Evolutionary conservation across 35 echinoderm and acorn worm species (phyloP).

Genomic region (Heliocidaris erythrogramma): DNA sequence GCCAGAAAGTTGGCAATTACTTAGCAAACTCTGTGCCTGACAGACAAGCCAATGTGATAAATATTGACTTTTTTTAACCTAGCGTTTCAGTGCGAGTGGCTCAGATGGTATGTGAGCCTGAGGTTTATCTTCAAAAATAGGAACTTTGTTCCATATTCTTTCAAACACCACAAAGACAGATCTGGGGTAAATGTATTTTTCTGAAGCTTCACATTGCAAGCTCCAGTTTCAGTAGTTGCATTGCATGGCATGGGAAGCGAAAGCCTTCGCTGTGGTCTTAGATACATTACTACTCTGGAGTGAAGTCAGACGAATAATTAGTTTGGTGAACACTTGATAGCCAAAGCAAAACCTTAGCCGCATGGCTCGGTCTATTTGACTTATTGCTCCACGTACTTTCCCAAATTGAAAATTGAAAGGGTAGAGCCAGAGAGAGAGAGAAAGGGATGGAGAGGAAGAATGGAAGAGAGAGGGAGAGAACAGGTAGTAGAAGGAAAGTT

Average conservation of each 20-base stretch:
- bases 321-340: slow-evolving; percentile 12
- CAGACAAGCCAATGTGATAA: background rate
- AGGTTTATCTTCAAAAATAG: background rate
- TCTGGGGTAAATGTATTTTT: slow-evolving; percentile 18
- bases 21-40: background rate
- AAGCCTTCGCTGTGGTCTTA: background rate
- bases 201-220: background rate
- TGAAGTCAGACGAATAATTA: slow-evolving; percentile 21
- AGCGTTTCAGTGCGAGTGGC: background rate
- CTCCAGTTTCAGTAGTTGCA: background rate
- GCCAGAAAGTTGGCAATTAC: slow-evolving; percentile 1
- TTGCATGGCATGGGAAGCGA: background rate
- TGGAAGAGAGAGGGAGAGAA: no score
- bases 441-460: background rate
- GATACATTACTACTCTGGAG: slow-evolving; percentile 12
- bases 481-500: background rate
- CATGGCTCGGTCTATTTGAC: slow-evolving; percentile 11
- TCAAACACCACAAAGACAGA: background rate
- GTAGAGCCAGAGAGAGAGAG: background rate
- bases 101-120: background rate
- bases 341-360: slow-evolving; percentile 1
- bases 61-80: background rate
- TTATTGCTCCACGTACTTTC: slow-evolving; percentile 15
- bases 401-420: background rate
- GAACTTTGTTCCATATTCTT: background rate